phyloP scores from a whole-genome alignment of 2,888 invertebrate genomes.

The Diadegma fenestrale region DNA sequence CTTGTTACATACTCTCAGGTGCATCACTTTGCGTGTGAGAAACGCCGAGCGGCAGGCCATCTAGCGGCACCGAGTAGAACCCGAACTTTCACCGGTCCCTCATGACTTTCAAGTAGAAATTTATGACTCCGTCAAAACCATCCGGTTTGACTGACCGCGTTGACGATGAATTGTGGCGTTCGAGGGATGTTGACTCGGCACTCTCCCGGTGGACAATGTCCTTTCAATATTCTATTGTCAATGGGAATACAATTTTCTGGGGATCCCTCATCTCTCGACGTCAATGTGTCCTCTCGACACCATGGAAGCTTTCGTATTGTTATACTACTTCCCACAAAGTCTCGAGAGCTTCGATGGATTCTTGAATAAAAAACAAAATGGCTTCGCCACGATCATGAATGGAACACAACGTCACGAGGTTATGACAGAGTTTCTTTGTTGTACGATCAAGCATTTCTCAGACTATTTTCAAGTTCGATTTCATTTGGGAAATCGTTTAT shows the following conservation, averaged over 20 bases:
- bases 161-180: background rate
- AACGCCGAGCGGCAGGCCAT: background rate
- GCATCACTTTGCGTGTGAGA: background rate
- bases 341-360: constrained; percentile 8
- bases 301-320: constrained; percentile 34
- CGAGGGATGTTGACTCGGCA: background rate
- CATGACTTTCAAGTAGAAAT: no score
- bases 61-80: background rate
- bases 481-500: background rate
- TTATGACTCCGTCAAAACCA: no score
- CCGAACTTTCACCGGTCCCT: background rate
- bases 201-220: background rate
- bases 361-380: background rate
- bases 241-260: constrained; percentile 11
- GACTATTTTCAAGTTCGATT: background rate
- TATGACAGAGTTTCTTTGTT: background rate
- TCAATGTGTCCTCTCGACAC: constrained; percentile 18
- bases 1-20: background rate
- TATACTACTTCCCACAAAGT: background rate
- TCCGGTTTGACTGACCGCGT: background rate
- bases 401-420: background rate
- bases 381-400: background rate
- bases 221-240: constrained; percentile 17
- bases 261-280: background rate
- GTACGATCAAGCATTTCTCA: background rate